Evolutionary conservation across 2,797 vertebrate genomes (phyloP), one percentile per base, ranked within the genome.

Genomic region (Acanthurus lineatus): DNA sequence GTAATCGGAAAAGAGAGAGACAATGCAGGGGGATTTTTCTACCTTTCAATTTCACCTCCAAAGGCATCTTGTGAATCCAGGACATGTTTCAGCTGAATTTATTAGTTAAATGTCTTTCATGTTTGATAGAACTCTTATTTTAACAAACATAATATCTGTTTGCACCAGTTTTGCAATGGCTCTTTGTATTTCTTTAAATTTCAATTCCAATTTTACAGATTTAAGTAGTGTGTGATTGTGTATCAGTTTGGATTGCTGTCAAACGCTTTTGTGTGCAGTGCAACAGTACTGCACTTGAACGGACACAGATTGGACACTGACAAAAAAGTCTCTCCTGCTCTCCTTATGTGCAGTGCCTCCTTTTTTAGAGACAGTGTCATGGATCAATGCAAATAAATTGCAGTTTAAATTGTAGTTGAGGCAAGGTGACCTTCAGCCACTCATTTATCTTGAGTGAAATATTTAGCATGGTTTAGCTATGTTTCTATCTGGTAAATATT

Each of bases 1-100:
- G 12, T 77, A 79, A 83, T 38, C 9, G 5, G 69, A 86, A 78
- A 44, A 25, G 51, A 67, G 59, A 72, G 19, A 66, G 54, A 59
- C 11, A 15, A 68, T 17, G 1, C 3, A 32, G 42, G 32, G 22
- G 11, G 19, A 70, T 82, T 87, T 65, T 25, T 68, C 28, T 44
- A 42, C 54, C 60, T 68, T 60, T 59, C 66, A 76, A 25, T 77
- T 63, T 62, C 56, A 58, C 47, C 68, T 49, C 58, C 16, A 73
- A n/a, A 52, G 60, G 66, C 22, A 60, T 6, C 19, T 9, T 5
- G 3, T 45, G 7, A 45, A 35, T 35, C 7, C 35, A 64, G 14
- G 25, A 67, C 3, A 4, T 25, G 40, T 38, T 79, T 63, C 62
- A 42, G 35, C 22, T 28, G 20, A 19, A 63, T 53, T 64, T 51